Base-by-base conservation (phyloP, 2,888 invertebrate species). In the Caenorhabditis japonica region DNA sequence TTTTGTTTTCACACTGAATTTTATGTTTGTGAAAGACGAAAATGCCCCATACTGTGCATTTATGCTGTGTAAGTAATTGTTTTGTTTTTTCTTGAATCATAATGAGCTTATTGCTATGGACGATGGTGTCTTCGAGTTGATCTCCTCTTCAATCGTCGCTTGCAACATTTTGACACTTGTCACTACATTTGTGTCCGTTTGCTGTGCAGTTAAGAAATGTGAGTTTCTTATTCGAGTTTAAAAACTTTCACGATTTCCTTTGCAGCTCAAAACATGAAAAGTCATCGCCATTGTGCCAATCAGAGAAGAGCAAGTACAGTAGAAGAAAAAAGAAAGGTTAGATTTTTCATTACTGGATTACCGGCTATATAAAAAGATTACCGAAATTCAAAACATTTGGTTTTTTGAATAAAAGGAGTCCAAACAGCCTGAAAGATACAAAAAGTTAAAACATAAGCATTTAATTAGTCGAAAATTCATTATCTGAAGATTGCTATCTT, bases 211-310 rank as follows among this genome's bases (percentile, higher is more conserved):
- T 17, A 49, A 15, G 25, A 66, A 66, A 38, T 66, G 66, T 66
- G 21, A 51, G 66, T 36, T 10, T 47, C 23, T 2, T 21, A 13
- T n/a, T 19, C 17, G 13, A 30, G 10, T 10, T 30, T 5, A 30
- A 5, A 30, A n/a, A n/a, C n/a, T n/a, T n/a, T n/a, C n/a, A n/a
- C n/a, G n/a, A n/a, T n/a, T n/a, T n/a, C n/a, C n/a, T n/a, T n/a
- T n/a, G 19, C 34, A 66, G 66, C 66, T 0, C 56, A 56, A 66
- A 43, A 51, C 34, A 66, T 66, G 66, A 38, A 55, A 25, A 56
- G 47, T 15, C 66, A 66, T 23, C 41, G 66, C 4, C 66, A 66
- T 21, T 66, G 56, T 3, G 10, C 7, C 8, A 51, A 51, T 12
- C 43, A 41, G 27, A 47, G 66, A 51, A 41, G 56, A 17, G 55